Base-by-base conservation (phyloP, 2,113 vertebrate species). In the Egretta garzetta region DNA sequence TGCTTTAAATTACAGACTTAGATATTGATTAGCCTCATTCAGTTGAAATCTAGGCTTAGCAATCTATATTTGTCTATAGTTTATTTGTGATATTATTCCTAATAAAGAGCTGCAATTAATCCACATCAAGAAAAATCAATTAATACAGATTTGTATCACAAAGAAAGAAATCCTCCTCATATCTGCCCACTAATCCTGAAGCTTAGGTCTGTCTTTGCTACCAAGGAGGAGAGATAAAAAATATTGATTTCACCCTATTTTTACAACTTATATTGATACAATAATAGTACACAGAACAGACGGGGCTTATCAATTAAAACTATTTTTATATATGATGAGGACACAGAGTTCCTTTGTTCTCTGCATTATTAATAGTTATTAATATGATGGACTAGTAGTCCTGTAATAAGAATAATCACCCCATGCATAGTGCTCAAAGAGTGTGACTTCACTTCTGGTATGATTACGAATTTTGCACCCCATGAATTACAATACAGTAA, bases 41-140 rank as follows among this genome's bases (percentile, higher is more conserved):
- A 86, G 81, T 8, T 96, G 96, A 96, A 96, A 97, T 95, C 92
- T 96, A 96, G 91, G 92, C 88, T 95, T 95, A 96, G 80, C 94
- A 96, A 97, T 97, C 96, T 94, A 97, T 97, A 96, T 60, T 84
- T 62, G 80, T 45, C 93, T 84, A 95, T 89, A 96, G 82, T 96
- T 92, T 90, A 97, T 97, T 95, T 93, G 91, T 90, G 83, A 95
- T 97, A 97, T 97, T 97, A 96, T 97, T 96, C 93, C 95, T 77
- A 96, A 96, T 97, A 96, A 96, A 97, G 94, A 95, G 86, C 91
- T 80, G 90, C 97, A 97, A 98, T 98, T 97, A 96, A 97, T 97
- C 96, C 97, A 98, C 97, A 95, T 87, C 93, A 96, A 93, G 86
- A 94, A 95, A 96, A 98, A 98, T 98, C 98, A 97, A 98, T 98